phyloP scores from a whole-genome alignment of 2,797 vertebrate species.

The Pseudochaenichthys georgianus region DNA sequence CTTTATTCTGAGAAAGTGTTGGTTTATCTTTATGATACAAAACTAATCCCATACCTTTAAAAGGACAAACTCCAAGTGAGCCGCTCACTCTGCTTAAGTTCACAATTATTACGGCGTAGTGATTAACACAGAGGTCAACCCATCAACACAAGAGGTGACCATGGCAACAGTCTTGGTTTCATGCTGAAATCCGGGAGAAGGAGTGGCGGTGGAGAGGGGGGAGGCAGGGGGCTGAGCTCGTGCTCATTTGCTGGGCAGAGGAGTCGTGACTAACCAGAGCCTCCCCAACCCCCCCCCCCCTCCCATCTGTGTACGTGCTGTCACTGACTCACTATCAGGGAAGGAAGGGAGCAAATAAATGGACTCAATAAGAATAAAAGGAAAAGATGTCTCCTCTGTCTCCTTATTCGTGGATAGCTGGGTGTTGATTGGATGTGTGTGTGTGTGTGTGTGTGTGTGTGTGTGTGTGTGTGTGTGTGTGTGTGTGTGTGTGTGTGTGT shows the following conservation, averaged over 20 bases:
- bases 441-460: not conserved
- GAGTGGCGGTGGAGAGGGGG: conserved; percentile 37
- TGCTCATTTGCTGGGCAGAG: conserved; percentile 73
- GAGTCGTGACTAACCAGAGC: conserved; percentile 82
- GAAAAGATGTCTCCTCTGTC: conserved; percentile 16
- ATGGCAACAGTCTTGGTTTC: conserved; percentile 78
- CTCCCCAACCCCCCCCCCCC: not conserved
- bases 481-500: too few species aligned
- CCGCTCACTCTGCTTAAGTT: conserved; percentile 9
- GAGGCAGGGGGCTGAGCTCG: conserved; percentile 28
- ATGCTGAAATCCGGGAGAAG: conserved; percentile 60
- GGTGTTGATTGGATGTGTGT: not conserved
- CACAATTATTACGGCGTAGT: conserved; percentile 57
- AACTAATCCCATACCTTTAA: not conserved
- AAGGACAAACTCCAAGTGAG: conserved; percentile 20
- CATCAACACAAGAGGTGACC: conserved; percentile 82
- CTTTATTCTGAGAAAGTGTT: too few species aligned
- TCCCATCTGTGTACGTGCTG: conserved; percentile 45
- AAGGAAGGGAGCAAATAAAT: conserved; percentile 32
- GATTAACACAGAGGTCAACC: conserved; percentile 81
- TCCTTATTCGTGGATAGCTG: not conserved
- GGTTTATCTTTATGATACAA: too few species aligned
- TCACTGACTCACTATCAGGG: conserved; percentile 51
- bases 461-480: not conserved
- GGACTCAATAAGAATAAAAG: conserved; percentile 16